These are phyloP conservation scores for Oplegnathus fasciatus DNA, from an alignment of 2,113 vertebrate species.

Conservation along the genomic window DNA sequence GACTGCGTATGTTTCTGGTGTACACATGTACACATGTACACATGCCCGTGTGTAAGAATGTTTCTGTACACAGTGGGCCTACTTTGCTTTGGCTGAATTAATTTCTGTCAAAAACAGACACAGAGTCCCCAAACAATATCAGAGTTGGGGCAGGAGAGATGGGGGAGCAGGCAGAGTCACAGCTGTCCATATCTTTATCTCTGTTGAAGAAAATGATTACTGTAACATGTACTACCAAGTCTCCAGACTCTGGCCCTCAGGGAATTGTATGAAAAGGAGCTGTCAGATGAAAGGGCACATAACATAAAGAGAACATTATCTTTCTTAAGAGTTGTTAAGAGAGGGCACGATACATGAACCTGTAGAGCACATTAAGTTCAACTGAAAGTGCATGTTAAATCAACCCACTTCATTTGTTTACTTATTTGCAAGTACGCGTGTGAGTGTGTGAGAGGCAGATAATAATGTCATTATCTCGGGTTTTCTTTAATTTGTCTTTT, in stretches of 20 bases:
- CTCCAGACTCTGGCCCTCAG: slow-evolving; percentile 60
- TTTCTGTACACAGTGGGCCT: slow-evolving; percentile 39
- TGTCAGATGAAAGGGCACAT: slow-evolving; percentile 75
- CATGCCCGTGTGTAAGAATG: slow-evolving; percentile 5
- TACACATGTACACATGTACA: slow-evolving; percentile 43
- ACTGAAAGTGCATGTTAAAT: slow-evolving; percentile 37
- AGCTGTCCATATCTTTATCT: slow-evolving; percentile 72
- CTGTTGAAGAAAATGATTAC: slow-evolving; percentile 70
- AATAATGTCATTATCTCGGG: background rate
- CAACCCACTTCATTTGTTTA: slow-evolving; percentile 13
- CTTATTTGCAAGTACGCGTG: slow-evolving; percentile 1
- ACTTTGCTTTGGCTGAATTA: slow-evolving; percentile 62
- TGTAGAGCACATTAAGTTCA: slow-evolving; percentile 31
- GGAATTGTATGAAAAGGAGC: slow-evolving; percentile 70
- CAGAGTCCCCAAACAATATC: slow-evolving; percentile 75
- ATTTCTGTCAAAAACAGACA: slow-evolving; percentile 60
- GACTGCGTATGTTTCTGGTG: slow-evolving; percentile 39
- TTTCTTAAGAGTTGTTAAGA: slow-evolving; percentile 60
- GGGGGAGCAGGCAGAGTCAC: slow-evolving; percentile 47
- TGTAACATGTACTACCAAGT: slow-evolving; percentile 63
- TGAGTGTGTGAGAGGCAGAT: background rate
- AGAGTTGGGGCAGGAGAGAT: slow-evolving; percentile 40
- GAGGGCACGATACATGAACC: slow-evolving; percentile 30
- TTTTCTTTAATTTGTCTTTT: slow-evolving; percentile 12
- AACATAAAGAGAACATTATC: slow-evolving; percentile 73